phyloP scores from a whole-genome alignment of 2,797 vertebrate genomes.

The Characodon lateralis region DNA sequence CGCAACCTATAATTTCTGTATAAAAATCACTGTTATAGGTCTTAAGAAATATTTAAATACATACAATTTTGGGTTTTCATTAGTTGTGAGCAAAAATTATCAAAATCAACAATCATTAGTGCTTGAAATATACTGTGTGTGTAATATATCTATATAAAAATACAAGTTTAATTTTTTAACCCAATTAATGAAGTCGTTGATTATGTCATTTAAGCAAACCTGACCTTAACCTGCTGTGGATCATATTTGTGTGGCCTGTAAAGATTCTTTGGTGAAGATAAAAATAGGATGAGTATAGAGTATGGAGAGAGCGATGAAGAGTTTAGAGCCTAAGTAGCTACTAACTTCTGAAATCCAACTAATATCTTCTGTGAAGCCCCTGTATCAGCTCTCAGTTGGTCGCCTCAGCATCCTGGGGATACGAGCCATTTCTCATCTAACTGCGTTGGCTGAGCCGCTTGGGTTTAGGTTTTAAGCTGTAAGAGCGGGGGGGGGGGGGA shows the following conservation, averaged over 20 bases:
- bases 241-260: neutral
- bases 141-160: neutral
- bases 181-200: neutral
- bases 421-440: conserved; percentile 45
- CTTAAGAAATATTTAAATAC: neutral
- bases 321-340: neutral
- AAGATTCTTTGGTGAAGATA: neutral
- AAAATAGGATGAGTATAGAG: neutral
- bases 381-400: conserved; percentile 34
- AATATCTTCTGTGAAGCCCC: conserved; percentile 22
- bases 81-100: neutral
- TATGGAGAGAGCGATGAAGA: neutral
- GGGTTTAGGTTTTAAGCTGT: conserved; percentile 32
- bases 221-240: neutral
- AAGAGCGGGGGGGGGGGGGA: conserved; percentile 7
- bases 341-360: conserved; percentile 3
- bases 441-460: conserved; percentile 34
- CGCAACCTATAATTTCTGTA: neutral
- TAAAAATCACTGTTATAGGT: neutral
- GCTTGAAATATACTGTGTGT: neutral
- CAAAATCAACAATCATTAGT: neutral
- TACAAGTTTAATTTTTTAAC: neutral
- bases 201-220: neutral
- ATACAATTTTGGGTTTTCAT: neutral
- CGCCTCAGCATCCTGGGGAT: conserved; percentile 33